Evolutionary conservation across 2,797 vertebrate genomes (phyloP).

Genomic region (Leptodactylus fallax): DNA sequence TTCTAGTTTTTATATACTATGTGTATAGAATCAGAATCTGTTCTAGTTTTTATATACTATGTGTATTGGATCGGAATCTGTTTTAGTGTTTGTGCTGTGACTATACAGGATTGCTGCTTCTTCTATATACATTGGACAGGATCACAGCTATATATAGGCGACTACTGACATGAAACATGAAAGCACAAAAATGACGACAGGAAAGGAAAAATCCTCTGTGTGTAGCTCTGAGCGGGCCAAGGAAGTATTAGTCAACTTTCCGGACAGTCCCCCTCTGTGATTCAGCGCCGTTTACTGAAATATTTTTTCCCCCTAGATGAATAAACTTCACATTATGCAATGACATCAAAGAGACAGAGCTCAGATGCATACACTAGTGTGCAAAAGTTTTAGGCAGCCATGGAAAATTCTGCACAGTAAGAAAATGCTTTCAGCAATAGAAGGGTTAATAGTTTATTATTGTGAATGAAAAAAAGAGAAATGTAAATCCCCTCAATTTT

Average conservation of each 20-base stretch:
- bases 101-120: not conserved
- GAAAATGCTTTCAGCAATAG: too few relatives aligned
- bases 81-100: not conserved
- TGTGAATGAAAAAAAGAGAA: too few relatives aligned
- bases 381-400: too few relatives aligned
- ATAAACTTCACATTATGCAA: not conserved
- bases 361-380: too few relatives aligned
- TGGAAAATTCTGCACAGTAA: too few relatives aligned
- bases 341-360: not conserved
- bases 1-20: not conserved
- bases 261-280: slow-evolving; percentile 10
- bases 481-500: too few relatives aligned
- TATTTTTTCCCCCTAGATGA: not conserved
- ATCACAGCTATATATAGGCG: not conserved
- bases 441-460: too few relatives aligned
- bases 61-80: not conserved
- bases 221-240: slow-evolving; percentile 5
- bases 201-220: not conserved
- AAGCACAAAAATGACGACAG: not conserved
- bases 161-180: not conserved
- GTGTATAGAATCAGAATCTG: not conserved
- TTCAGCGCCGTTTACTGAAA: not conserved
- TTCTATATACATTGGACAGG: not conserved
- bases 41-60: not conserved
- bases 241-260: slow-evolving; percentile 53